Conservation (phyloP, 1,140 invertebrate genomes). For the Calosoma granatense region DNA sequence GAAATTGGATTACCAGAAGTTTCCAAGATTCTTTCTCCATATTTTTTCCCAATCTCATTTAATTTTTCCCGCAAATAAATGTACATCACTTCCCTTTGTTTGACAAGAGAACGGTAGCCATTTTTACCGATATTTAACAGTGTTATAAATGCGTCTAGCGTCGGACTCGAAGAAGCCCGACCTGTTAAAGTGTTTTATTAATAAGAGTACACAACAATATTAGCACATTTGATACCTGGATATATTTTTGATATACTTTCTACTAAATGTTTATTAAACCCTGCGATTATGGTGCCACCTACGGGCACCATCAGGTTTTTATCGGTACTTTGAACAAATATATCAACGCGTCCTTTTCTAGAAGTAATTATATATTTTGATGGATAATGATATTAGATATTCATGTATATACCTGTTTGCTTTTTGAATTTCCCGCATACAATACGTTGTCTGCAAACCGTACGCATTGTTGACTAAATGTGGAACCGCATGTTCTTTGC, state of each 20-base stretch:
- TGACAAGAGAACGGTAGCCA: constrained; percentile 54
- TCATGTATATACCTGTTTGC: constrained; percentile 40
- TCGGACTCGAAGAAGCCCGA: constrained; percentile 62
- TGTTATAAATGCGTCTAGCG: constrained; percentile 74
- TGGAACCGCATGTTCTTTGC: constrained; percentile 55
- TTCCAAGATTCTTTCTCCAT: constrained; percentile 54
- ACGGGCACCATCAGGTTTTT: constrained; percentile 87
- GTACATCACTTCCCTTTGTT: constrained; percentile 56
- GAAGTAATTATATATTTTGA: constrained; percentile 18
- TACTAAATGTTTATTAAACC: constrained; percentile 56
- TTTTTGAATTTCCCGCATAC: constrained; percentile 63
- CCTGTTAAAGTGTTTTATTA: constrained; percentile 34
- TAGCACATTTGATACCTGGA: constrained; percentile 42
- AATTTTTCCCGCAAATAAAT: constrained; percentile 54
- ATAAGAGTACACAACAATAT: constrained; percentile 6
- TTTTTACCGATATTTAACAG: constrained; percentile 60
- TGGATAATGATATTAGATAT: constrained; percentile 5
- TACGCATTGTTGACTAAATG: constrained; percentile 87
- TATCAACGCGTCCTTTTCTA: constrained; percentile 59
- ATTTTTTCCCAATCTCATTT: constrained; percentile 45
- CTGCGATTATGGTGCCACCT: constrained; percentile 72
- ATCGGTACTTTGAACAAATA: constrained; percentile 79
- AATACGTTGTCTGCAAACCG: constrained; percentile 66
- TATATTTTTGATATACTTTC: constrained; percentile 63
- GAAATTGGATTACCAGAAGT: constrained; percentile 67